Conservation (phyloP, 2,888 invertebrate species). For the Alloscopus bannaensis region DNA sequence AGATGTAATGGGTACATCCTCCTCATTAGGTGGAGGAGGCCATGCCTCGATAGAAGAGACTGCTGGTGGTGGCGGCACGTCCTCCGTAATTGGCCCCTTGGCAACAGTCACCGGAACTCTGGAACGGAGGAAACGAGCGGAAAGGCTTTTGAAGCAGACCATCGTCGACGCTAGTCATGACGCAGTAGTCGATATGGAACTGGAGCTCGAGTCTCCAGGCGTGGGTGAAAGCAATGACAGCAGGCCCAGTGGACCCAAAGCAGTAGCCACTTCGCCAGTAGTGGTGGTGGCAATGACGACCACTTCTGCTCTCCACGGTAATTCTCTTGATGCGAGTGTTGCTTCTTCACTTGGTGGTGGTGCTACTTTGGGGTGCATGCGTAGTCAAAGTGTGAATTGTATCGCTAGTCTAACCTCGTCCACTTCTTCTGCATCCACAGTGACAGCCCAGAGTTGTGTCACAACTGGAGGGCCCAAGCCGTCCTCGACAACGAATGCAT, state of each 20-base stretch:
- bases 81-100: conserved; percentile 11
- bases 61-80: neutral
- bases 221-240: neutral
- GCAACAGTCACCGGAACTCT: conserved; percentile 12
- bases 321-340: conserved; percentile 27
- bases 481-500: conserved; percentile 2
- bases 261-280: conserved; percentile 4
- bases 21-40: neutral
- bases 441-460: conserved; percentile 51
- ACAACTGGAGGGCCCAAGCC: conserved; percentile 37
- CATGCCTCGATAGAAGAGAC: neutral
- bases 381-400: conserved; percentile 60
- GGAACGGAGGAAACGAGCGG: conserved; percentile 2
- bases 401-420: conserved; percentile 61
- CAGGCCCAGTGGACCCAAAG: neutral
- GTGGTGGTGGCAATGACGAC: neutral
- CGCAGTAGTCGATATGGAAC: conserved; percentile 31
- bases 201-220: conserved; percentile 20
- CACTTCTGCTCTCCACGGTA: conserved; percentile 39
- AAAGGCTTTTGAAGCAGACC: no score
- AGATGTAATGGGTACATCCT: neutral
- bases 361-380: conserved; percentile 25
- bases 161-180: conserved; percentile 38
- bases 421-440: conserved; percentile 56
- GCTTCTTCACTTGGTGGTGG: conserved; percentile 27